These are phyloP conservation scores for Sternotherus odoratus DNA, from an alignment of 2,797 vertebrate species.

Conservation along the genomic window DNA sequence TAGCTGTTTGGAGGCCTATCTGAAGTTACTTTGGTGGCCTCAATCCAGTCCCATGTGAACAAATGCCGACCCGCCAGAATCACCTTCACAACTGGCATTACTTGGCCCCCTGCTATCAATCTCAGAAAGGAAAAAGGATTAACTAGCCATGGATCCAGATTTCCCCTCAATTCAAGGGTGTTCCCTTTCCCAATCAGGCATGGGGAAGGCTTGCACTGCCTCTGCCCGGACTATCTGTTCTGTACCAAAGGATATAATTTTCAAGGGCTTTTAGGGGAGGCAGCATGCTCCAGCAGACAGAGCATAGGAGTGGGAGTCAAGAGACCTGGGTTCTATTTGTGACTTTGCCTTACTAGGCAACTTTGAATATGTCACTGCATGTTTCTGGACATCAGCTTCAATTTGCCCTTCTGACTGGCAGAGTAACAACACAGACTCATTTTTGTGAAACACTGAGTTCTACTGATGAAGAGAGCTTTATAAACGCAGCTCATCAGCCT, in stretches of 20 bases:
- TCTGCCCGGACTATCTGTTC: neutral
- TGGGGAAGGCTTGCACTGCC: rapidly evolving
- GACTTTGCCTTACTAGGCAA: neutral
- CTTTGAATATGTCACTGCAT: neutral
- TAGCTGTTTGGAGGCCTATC: neutral
- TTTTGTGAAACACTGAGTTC: neutral
- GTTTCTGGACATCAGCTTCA: neutral
- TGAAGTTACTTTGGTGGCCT: neutral
- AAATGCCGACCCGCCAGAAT: neutral
- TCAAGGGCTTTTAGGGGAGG: neutral
- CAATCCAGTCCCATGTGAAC: neutral
- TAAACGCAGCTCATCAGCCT: neutral
- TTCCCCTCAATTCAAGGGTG: neutral
- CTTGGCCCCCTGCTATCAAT: slow-evolving; percentile 19
- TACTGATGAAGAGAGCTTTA: neutral
- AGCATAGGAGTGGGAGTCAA: neutral
- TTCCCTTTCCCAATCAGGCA: neutral
- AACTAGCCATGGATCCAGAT: neutral
- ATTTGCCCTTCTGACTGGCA: neutral
- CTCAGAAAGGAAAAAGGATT: neutral
- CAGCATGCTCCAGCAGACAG: neutral
- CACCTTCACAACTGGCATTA: neutral
- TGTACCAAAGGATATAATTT: too few species aligned
- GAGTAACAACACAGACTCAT: neutral
- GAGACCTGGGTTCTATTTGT: neutral